Percentiles rank a stretch among this genome's conserved stretches.
Evolutionary conservation across 2,888 invertebrate genomes (phyloP).

Genomic region (Drosophila aldrichi): DNA sequence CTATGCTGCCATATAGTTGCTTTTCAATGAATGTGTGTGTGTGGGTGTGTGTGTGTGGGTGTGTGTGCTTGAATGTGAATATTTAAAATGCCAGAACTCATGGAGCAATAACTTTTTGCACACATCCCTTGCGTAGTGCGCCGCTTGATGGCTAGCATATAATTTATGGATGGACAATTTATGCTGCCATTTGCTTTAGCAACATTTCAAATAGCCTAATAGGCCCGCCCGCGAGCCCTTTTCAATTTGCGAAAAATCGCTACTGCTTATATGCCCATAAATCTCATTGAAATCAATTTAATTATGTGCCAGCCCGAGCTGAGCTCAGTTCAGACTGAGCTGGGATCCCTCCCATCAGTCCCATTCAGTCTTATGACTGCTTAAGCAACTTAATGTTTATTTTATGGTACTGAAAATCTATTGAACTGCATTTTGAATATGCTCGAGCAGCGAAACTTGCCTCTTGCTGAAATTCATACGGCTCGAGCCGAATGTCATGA

Average conservation of each 20-base stretch:
- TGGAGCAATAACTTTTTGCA: conserved; percentile 32
- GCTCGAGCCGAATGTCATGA: conserved; percentile 66
- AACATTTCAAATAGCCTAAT: conserved; percentile 53
- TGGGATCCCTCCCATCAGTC: too few species aligned
- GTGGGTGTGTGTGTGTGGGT: neutral
- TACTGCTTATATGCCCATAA: conserved; percentile 56
- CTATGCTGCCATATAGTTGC: conserved; percentile 31
- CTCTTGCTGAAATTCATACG: conserved; percentile 53
- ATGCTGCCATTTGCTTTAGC: conserved; percentile 63
- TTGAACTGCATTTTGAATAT: conserved; percentile 78
- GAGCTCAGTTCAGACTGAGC: neutral
- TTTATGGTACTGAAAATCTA: conserved; percentile 72
- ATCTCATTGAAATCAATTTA: conserved; percentile 70
- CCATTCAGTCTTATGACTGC: conserved; percentile 51
- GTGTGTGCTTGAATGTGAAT: conserved; percentile 35
- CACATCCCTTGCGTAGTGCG: conserved; percentile 8
- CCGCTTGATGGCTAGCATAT: conserved; percentile 40
- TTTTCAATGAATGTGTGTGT: neutral
- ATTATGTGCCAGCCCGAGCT: conserved; percentile 55
- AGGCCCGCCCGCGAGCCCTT: conserved; percentile 34
- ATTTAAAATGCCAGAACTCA: conserved; percentile 52
- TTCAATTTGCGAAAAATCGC: conserved; percentile 69
- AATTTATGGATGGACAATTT: conserved; percentile 67
- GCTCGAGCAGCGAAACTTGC: conserved; percentile 49
- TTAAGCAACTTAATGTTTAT: conserved; percentile 72